Conservation (phyloP, 2,797 vertebrate species). For the Dallia pectoralis region DNA sequence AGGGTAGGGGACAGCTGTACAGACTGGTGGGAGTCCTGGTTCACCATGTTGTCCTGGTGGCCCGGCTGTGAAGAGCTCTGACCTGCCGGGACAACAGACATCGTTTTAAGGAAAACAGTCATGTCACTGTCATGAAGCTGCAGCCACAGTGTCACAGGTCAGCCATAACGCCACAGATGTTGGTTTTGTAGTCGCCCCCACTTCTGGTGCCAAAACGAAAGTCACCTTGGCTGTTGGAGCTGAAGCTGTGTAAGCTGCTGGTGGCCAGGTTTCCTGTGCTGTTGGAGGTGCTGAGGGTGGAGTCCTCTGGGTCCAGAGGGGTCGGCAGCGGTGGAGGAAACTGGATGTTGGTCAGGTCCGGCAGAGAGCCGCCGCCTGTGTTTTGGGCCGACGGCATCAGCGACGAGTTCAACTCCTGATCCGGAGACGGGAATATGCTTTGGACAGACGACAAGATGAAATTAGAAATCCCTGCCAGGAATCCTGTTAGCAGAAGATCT, state of each 20-base stretch:
- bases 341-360: slow-evolving; percentile 96
- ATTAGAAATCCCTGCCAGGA: not conserved
- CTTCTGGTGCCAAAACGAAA: not conserved
- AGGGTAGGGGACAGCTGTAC: slow-evolving; percentile 79
- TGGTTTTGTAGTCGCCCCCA: not conserved
- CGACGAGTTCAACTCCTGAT: slow-evolving; percentile 83
- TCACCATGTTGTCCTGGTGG: slow-evolving; percentile 76
- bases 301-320: slow-evolving; percentile 89
- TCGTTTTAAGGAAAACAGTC: not conserved
- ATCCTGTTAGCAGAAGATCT: not conserved
- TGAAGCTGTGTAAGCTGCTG: slow-evolving; percentile 81
- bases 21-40: slow-evolving; percentile 76
- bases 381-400: slow-evolving; percentile 87
- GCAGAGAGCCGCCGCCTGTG: slow-evolving; percentile 93
- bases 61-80: slow-evolving; percentile 75
- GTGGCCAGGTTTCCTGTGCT: slow-evolving; percentile 81
- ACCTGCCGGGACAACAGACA: slow-evolving; percentile 61
- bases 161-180: not conserved
- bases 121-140: not conserved
- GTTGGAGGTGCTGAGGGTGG: slow-evolving; percentile 77
- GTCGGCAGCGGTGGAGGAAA: slow-evolving; percentile 93
- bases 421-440: slow-evolving; percentile 92
- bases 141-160: not conserved
- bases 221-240: slow-evolving; percentile 72
- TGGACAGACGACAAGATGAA: not conserved